A percentile compares a stretch with the other conserved stretches of the same genome.
Evolutionary conservation across 1,140 invertebrate species (phyloP).

Genomic region (Pogonomyrmex californicus): DNA sequence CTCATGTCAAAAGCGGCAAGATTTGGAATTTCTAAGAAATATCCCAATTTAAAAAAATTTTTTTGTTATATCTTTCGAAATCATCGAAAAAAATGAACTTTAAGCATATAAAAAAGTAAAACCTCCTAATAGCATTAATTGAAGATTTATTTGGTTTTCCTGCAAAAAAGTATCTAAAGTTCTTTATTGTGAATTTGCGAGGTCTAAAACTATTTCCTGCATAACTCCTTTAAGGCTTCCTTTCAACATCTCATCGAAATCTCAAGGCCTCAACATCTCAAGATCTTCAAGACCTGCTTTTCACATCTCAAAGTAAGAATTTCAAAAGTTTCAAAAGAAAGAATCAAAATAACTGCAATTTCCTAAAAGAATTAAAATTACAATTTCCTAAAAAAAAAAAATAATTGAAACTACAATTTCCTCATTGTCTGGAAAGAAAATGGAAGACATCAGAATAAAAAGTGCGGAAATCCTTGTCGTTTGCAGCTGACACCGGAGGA

Average conservation of each 20-base stretch:
- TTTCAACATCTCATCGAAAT: background rate
- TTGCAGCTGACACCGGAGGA: slow-evolving; percentile 96
- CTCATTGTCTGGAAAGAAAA: background rate
- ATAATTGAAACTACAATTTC: slow-evolving; percentile 8
- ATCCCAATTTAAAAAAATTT: background rate
- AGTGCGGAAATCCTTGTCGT: slow-evolving; percentile 33
- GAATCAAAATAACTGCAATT: background rate
- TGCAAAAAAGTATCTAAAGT: background rate
- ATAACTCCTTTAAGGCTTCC: background rate
- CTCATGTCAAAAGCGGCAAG: background rate
- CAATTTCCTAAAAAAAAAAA: background rate
- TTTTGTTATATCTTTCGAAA: background rate
- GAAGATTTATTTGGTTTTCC: background rate
- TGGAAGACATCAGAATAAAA: background rate
- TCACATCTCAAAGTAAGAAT: background rate
- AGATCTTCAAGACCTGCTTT: background rate
- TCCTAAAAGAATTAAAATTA: background rate
- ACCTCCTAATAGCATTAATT: background rate
- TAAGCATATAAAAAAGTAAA: background rate
- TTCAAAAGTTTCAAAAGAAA: background rate
- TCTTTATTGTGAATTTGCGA: background rate
- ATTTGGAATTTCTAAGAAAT: background rate
- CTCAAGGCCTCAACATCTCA: background rate
- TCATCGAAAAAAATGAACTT: background rate
- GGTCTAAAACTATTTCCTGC: slow-evolving; percentile 9